Evolutionary conservation across 2,888 invertebrate species (phyloP), one percentile per base, ranked within the genome.

Genomic region (Nebria salina): DNA sequence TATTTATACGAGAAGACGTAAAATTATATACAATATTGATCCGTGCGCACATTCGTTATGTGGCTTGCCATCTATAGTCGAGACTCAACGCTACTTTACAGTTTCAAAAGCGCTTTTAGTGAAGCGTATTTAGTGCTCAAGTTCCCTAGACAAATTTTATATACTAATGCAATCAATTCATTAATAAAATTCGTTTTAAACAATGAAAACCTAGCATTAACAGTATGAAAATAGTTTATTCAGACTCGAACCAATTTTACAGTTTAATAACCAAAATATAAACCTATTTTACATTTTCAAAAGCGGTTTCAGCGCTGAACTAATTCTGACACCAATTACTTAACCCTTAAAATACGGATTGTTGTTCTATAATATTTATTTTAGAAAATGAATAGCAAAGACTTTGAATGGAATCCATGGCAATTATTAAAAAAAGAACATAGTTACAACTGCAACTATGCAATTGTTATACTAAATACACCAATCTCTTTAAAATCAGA

Each of bases 391-490:
- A 68, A 64, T 34, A 13, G 15, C 43, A 75, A 25, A 26, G 72
- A 72, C 66, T 74, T 15, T n/a, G 6, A 66, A 54, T 87, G 87
- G 87, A 83, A 83, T 65, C 86, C 87, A 13, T 85, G 84, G 83
- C 83, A 84, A 75, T 70, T 81, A 43, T 65, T 81, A 76, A n/a
- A 25, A 34, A 65, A 41, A 72, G 70, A 72, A 41, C 66, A 68
- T 80, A 74, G 83, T 85, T 77, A 82, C 86, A 41, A 80, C 84
- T 26, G 78, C 82, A 65, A 83, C 84, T 93, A 93, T 89, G 93
- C 92, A 4, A 88, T 95, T 74, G 82, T 95, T 41, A 89, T 95
- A 79, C 88, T 95, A 65, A 95, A 95, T 86, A 90, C 93, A 41
- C 91, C 92, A 66, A 91, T 95, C 41, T 85, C 87, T 68, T 90